Base-by-base conservation (phyloP, 1,140 invertebrate genomes). In the Whitmania pigra region DNA sequence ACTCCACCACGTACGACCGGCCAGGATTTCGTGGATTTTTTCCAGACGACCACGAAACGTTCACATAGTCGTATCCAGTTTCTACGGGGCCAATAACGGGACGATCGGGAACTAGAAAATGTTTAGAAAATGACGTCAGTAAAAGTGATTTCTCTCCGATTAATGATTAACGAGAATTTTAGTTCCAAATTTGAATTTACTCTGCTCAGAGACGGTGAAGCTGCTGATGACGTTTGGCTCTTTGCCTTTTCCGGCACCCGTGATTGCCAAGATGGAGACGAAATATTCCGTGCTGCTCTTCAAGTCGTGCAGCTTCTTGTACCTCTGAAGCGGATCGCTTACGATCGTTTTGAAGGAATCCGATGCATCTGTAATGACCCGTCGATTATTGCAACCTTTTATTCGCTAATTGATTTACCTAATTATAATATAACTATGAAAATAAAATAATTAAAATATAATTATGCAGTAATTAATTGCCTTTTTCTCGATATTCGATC, bases 281-380 rank as follows among this genome's bases (percentile, higher is more conserved):
- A 72, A n/a, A 49, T 74, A 74, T 7, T 20, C 55, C 0, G 73
- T 74, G 63, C 72, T 66, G 18, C 49, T 54, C 60, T 74, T 53
- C 57, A 74, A 66, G 43, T 54, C 53, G 15, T 36, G 63, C 40
- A 72, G 17, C 66, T 74, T 74, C 49, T 27, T 53, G 29, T 66
- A 72, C 6, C 53, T 67, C 66, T 53, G 25, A 31, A 63, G 27
- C 0, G 73, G 70, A 22, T 72, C 57, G 29, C 22, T 63, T 63
- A 63, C 29, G 20, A 63, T 31, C 11, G 57, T 63, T 18, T 63
- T 63, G 22, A 63, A 31, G 9, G 57, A 63, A 13, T 22, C 29
- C 11, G 20, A 11, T 13, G 22, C 7, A 63, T 63, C 57, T 63
- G 57, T n/a, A 25, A 25, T 11, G 57, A 63, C 2, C 22, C 22